Base-by-base conservation (phyloP, 2,113 vertebrate species). In the Fukomys damarensis region DNA sequence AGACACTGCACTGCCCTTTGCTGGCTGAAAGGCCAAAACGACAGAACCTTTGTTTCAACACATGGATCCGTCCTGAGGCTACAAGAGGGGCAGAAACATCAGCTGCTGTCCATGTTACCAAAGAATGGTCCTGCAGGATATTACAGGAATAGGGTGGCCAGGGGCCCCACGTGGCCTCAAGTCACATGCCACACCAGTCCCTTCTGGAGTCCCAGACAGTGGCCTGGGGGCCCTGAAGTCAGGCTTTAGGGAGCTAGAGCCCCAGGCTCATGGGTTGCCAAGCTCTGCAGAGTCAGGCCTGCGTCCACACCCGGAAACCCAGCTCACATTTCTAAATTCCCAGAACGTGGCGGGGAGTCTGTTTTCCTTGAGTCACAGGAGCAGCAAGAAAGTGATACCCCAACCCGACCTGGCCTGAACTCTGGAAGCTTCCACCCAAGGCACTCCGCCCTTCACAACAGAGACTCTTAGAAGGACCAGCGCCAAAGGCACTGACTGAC, bases 401-500 rank as follows among this genome's bases (percentile, higher is more conserved):
- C 12, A 28, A 58, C 16, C 35, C 19, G 2, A 80, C 24, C 63
- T 20, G 38, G 65, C 43, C 38, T 6, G 19, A 43, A 32, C 63
- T 41, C 91, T 10, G 16, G 65, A 82, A 28, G 65, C 26, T 46
- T 38, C 54, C 2, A 0, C 10, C 35, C 30, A 17, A 76, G 43
- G 17, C 16, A 3, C 13, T 52, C 19, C 0, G 0, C 77, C 76
- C 54, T 1, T 38, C 20, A 0, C 2, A 2, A 20, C 1, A 32
- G 74, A 35, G 8, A 38, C 58, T 61, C n/a, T 5, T 0, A 2
- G 38, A 46, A 80, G 63, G 65, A 41, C 41, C 46, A 35, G 92
- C n/a, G 13, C 41, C 41, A 74, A 76, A 76, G 74, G 17, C 28
- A 49, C 74, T 49, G 43, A 28, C 26, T 49, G 26, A 16, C 14